Conservation (phyloP, 2,797 vertebrate genomes). For the Artibeus jamaicensis region DNA sequence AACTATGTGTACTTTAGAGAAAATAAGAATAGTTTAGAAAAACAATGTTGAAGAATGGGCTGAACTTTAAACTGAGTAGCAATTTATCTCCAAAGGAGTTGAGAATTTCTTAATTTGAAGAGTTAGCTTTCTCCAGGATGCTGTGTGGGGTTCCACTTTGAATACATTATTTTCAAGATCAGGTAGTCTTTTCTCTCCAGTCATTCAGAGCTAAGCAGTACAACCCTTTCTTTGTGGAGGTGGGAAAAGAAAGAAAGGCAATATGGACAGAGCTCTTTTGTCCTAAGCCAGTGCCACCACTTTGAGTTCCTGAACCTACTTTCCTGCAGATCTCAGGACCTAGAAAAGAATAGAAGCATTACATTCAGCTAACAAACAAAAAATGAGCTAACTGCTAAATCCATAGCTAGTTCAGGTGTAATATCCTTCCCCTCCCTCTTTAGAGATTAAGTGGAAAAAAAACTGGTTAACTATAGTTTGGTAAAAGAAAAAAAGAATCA, state of each 20-base stretch:
- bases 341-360: neutral
- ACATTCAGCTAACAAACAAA: neutral
- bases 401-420: neutral
- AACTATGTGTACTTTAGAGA: neutral
- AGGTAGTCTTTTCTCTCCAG: neutral
- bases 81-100: neutral
- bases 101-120: neutral
- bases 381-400: neutral
- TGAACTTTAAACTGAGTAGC: neutral
- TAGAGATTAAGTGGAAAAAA: neutral
- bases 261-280: neutral
- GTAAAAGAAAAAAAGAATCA: neutral
- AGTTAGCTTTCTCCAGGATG: neutral
- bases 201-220: neutral
- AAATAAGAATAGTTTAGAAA: neutral
- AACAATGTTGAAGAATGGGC: neutral
- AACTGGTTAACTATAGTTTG: neutral
- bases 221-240: neutral
- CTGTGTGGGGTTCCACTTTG: neutral
- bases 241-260: neutral
- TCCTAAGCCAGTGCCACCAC: neutral
- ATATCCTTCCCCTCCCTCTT: neutral
- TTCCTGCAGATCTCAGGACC: neutral
- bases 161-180: neutral
- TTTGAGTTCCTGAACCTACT: neutral